Evolutionary conservation across 2,797 vertebrate species (phyloP).

Genomic region (Anguilla megastoma): DNA sequence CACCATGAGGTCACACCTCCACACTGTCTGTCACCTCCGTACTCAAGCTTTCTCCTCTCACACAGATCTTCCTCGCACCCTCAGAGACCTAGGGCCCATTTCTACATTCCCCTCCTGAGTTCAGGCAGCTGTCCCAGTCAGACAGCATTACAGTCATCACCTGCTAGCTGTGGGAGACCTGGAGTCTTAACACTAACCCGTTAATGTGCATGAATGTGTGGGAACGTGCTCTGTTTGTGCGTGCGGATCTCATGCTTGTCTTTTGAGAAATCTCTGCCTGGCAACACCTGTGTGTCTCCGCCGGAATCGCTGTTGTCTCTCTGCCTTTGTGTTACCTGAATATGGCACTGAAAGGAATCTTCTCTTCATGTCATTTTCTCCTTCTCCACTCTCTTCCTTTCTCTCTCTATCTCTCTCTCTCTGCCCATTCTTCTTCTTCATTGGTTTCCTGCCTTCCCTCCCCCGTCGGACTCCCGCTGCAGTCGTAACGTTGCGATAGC

Average conservation of each 20-base stretch:
- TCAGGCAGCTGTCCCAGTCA: conserved; percentile 15
- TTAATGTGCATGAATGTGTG: conserved; percentile 4
- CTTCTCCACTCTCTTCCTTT: conserved; percentile 24
- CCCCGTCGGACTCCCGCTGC: conserved; percentile 46
- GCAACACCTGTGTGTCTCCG: background rate
- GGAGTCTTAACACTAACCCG: background rate
- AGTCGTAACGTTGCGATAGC: conserved; percentile 79
- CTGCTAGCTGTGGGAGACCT: conserved; percentile 4
- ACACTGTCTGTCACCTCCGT: background rate
- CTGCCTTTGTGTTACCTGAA: conserved; percentile 11
- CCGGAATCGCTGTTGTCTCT: conserved; percentile 4
- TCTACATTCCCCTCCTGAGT: background rate
- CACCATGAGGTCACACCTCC: background rate
- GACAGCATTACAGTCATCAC: background rate
- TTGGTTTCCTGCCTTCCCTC: conserved; percentile 55
- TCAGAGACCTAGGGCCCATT: conserved; percentile 26
- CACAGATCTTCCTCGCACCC: background rate
- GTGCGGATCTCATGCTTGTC: background rate
- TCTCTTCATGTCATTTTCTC: background rate
- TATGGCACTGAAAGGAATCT: conserved; percentile 16
- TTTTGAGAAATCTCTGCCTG: background rate
- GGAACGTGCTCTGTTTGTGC: background rate
- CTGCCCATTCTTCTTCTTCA: conserved; percentile 37
- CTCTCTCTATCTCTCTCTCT: conserved; percentile 19
- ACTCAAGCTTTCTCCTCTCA: background rate